Evolutionary conservation across 2,888 invertebrate genomes (phyloP), one percentile per base, ranked within the genome.

Genomic region (Trichacis sp.): DNA sequence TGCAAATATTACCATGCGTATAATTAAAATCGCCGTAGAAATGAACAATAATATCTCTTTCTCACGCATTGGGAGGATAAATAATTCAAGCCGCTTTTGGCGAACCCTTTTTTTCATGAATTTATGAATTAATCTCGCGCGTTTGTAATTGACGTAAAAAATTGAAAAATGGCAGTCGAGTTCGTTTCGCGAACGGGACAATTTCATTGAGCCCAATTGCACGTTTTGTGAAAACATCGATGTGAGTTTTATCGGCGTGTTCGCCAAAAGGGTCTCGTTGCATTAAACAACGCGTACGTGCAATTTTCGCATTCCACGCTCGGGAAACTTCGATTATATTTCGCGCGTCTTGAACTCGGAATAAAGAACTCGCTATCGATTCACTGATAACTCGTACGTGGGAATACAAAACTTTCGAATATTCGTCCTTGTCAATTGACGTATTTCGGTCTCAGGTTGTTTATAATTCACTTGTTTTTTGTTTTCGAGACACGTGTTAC

Each of bases 181-280:
- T 24, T 24, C 8, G 24, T 24, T 8, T 5, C 24, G 24, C 24
- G 8, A 24, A 24, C 8, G 8, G n/a, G n/a, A 33, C 11, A n/a
- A 33, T 33, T 33, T 40, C 12, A 4, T 15, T 40, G 40, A 40
- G 12, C 15, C 15, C 38, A n/a, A 14, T 11, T 48, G 58, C 54
- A 60, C 52, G 51, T 55, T 40, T n/a, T 45, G 51, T 51, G 57
- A 60, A 65, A 65, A 61, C 61, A 61, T 57, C 57, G 57, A 50
- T 56, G 52, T 53, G 60, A 64, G 56, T 64, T 60, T 65, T 59
- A 55, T 64, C 47, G 45, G 43, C 48, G 43, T 50, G 57, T 56
- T 60, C 60, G 55, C 56, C 36, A 50, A 60, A 64, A 65, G 53
- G 56, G 56, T 56, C 50, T 60, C 53, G 56, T 43, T 47, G 36